Conservation (phyloP, 1,140 invertebrate genomes). For the Phymorhynchus buccinoides region DNA sequence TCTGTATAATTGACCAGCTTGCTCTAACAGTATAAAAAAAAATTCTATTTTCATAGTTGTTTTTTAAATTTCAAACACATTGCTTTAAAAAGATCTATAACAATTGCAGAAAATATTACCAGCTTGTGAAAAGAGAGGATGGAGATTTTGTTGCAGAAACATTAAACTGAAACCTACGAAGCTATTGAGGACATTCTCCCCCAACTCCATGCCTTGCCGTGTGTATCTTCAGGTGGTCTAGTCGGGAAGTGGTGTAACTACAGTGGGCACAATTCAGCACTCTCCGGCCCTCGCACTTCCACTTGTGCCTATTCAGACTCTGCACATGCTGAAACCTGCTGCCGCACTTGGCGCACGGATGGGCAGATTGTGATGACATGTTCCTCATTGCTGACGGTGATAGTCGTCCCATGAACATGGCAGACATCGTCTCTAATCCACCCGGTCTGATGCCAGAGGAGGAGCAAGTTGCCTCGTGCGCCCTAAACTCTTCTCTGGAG, state of each 20-base stretch:
- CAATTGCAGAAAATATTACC: background rate
- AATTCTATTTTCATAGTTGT: too few relatives aligned
- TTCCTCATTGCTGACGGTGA: background rate
- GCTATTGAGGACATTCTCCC: too few relatives aligned
- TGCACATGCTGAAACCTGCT: conserved; percentile 29
- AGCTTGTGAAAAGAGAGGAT: background rate
- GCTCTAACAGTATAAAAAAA: too few relatives aligned
- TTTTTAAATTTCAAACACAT: too few relatives aligned
- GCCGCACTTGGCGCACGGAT: conserved; percentile 34
- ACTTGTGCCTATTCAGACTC: conserved; percentile 36
- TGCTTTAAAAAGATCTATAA: background rate
- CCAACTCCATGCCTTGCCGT: background rate
- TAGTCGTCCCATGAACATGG: background rate
- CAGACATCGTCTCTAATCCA: background rate
- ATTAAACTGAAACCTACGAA: background rate
- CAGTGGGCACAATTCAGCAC: conserved; percentile 29
- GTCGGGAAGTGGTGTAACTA: conserved; percentile 30
- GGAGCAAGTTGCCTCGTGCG: background rate
- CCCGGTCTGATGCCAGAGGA: background rate
- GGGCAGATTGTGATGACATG: background rate
- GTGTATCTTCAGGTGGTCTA: conserved; percentile 9
- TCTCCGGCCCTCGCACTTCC: conserved; percentile 41
- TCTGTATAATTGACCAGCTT: too few relatives aligned
- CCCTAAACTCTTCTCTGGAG: conserved; percentile 6
- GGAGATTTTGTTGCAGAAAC: background rate